Conservation (phyloP, 2,888 invertebrate genomes). For the Ferdinandea cuprea region DNA sequence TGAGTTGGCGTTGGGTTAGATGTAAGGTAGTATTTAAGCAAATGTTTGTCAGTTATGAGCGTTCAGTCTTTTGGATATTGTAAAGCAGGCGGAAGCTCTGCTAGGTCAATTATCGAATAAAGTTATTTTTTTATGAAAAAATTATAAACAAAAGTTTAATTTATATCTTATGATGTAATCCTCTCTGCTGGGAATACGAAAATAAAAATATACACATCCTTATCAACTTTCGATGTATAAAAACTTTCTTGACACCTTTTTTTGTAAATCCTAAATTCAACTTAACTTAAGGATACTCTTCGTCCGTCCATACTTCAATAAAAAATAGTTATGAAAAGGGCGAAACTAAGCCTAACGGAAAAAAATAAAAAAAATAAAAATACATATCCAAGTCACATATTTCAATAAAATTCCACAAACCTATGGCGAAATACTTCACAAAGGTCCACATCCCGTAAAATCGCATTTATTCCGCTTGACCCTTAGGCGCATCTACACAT, state of each 20-base stretch:
- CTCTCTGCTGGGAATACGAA: neutral
- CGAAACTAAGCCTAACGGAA: no score
- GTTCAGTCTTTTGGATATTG: no score
- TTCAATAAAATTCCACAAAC: conserved; percentile 14
- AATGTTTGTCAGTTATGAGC: no score
- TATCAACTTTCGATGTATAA: conserved; percentile 43
- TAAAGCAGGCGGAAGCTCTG: no score
- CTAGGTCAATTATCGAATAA: no score
- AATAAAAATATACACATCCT: conserved; percentile 12
- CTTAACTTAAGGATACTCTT: conserved; percentile 8
- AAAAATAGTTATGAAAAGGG: neutral
- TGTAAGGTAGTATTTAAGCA: no score
- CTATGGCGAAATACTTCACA: conserved; percentile 1
- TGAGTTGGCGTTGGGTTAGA: no score
- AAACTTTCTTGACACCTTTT: conserved; percentile 57
- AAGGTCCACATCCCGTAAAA: conserved; percentile 28
- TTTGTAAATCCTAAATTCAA: conserved; percentile 40
- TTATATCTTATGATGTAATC: neutral
- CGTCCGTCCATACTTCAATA: neutral
- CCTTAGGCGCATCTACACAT: conserved; percentile 13
- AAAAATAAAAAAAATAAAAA: no score
- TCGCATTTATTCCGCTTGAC: conserved; percentile 56
- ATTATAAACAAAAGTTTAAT: no score
- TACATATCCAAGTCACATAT: conserved; percentile 24
- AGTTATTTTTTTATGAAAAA: no score